phyloP scores from a whole-genome alignment of 2,797 vertebrate genomes.

The Sciurus vulgaris region DNA sequence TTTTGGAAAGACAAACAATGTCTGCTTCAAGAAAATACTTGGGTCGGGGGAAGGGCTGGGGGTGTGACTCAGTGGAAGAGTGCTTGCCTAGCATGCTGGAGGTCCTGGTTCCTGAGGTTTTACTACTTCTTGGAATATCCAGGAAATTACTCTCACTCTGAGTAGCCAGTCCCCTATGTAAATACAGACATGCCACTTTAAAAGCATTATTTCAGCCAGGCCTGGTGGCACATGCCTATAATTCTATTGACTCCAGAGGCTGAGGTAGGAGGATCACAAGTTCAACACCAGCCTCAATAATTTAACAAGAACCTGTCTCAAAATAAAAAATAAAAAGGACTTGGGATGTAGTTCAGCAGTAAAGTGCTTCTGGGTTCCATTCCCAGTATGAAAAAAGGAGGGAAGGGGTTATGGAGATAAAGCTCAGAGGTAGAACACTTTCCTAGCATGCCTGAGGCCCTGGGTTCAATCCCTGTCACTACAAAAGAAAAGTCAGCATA shows the following conservation, averaged over 20 bases:
- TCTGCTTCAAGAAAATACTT: not conserved
- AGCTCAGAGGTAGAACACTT: too few species aligned
- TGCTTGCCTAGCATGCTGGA: too few species aligned
- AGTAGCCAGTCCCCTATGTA: not conserved
- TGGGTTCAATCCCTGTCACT: too few species aligned
- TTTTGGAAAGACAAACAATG: not conserved
- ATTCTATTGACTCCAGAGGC: not conserved
- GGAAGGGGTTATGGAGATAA: too few species aligned
- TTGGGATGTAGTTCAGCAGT: not conserved
- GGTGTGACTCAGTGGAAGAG: too few species aligned
- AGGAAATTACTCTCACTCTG: not conserved
- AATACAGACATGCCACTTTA: not conserved
- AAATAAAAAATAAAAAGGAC: not conserved
- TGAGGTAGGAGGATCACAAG: not conserved
- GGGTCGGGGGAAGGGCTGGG: not conserved
- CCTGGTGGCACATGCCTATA: not conserved
- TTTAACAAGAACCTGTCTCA: not conserved
- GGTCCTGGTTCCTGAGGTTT: not conserved
- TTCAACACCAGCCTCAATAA: not conserved
- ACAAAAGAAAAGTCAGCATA: not conserved
- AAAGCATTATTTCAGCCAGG: not conserved
- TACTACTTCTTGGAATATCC: slow-evolving; percentile 9
- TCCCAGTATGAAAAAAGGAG: too few species aligned
- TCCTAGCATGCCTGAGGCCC: too few species aligned
- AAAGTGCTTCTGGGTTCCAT: not conserved